Percentiles rank a stretch among this genome's conserved stretches.
phyloP scores from a whole-genome alignment of 2,113 vertebrate genomes.

The Nannobrachium achirus region DNA sequence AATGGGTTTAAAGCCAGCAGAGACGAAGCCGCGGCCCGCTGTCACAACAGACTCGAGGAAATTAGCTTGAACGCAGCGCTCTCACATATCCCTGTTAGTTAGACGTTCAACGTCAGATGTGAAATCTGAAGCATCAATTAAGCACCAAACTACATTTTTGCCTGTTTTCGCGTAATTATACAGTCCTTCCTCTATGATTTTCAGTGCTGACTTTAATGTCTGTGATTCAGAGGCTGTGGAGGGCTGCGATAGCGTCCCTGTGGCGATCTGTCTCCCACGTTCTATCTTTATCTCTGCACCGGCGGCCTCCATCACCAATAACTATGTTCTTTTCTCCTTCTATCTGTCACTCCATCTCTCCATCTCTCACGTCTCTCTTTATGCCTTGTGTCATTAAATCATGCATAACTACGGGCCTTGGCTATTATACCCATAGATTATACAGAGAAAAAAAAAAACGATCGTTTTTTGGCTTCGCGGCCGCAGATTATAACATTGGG shows the following conservation, averaged over 20 bases:
- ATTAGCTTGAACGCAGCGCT: too few relatives aligned
- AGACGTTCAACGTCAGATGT: neutral
- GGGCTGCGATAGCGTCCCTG: slow-evolving; percentile 22
- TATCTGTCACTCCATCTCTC: neutral
- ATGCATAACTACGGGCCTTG: slow-evolving; percentile 25
- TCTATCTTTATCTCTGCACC: slow-evolving; percentile 20
- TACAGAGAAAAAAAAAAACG: slow-evolving; percentile 40
- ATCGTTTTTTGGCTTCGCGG: slow-evolving; percentile 25
- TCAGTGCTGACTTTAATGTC: slow-evolving; percentile 13
- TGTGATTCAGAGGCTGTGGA: slow-evolving; percentile 34
- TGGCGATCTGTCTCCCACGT: slow-evolving; percentile 7
- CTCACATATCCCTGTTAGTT: too few relatives aligned
- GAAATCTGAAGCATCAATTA: slow-evolving; percentile 20
- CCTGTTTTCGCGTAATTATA: slow-evolving; percentile 14
- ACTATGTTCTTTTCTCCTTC: slow-evolving; percentile 15
- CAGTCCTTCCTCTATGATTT: slow-evolving; percentile 19
- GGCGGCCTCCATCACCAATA: slow-evolving; percentile 26
- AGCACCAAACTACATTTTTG: neutral
- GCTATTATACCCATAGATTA: slow-evolving; percentile 31
- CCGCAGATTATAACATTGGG: slow-evolving; percentile 57
- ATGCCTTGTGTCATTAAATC: slow-evolving; percentile 38
- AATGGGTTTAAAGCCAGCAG: too few relatives aligned
- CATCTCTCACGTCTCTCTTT: neutral
- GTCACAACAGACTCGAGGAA: too few relatives aligned
- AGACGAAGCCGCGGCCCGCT: too few relatives aligned